Conservation (phyloP, 2,113 vertebrate genomes). For the Gallinago paraguaiae region DNA sequence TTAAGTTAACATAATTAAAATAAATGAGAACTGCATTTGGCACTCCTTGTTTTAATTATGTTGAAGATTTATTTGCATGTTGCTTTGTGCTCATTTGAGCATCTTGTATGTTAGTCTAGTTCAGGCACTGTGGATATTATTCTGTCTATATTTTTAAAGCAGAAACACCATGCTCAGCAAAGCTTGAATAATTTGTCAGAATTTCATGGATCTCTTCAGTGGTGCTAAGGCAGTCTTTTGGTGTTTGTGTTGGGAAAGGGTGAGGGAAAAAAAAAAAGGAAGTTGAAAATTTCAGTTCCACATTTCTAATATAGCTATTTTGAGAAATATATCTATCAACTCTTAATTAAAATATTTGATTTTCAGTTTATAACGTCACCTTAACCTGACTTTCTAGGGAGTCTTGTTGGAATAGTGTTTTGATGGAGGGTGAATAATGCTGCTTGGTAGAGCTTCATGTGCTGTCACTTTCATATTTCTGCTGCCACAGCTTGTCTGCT, state of each 20-base stretch:
- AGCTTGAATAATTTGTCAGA: neutral
- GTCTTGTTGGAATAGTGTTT: neutral
- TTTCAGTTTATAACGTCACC: neutral
- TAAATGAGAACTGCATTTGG: neutral
- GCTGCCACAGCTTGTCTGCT: neutral
- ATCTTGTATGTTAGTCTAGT: neutral
- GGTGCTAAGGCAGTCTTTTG: neutral
- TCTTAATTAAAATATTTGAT: neutral
- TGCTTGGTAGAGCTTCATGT: neutral
- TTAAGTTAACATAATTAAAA: neutral
- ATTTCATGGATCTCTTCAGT: neutral
- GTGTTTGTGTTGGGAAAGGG: neutral
- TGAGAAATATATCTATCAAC: neutral
- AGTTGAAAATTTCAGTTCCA: neutral
- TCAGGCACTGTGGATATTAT: neutral
- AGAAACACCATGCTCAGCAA: neutral
- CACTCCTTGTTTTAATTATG: neutral
- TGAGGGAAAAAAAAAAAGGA: neutral
- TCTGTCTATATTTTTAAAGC: neutral
- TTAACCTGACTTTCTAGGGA: neutral
- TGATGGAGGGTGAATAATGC: neutral
- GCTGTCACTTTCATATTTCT: neutral
- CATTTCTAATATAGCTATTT: neutral
- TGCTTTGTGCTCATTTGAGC: neutral
- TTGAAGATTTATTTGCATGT: neutral